A percentile compares a stretch with the other conserved stretches of the same genome.
These are phyloP conservation scores for Notospermus geniculatus DNA, from an alignment of 1,140 invertebrate genomes.

Conservation along the genomic window DNA sequence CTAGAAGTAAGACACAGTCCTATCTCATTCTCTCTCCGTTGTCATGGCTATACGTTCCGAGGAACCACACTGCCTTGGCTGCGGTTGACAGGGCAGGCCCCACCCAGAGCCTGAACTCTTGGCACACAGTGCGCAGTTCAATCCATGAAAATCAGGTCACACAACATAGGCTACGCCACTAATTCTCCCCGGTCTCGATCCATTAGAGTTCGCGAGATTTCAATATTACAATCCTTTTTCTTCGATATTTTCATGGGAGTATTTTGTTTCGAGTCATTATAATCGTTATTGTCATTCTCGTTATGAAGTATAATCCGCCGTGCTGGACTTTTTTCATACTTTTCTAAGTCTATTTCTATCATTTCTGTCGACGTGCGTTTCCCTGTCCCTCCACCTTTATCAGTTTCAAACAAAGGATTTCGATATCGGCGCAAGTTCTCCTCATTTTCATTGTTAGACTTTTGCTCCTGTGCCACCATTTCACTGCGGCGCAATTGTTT, in stretches of 20 bases:
- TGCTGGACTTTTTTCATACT: constrained; percentile 35
- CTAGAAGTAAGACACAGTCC: no score
- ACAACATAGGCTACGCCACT: no score
- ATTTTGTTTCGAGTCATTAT: constrained; percentile 27
- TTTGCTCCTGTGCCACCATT: constrained; percentile 42
- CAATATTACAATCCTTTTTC: constrained; percentile 36
- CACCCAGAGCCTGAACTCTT: no score
- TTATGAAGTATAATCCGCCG: constrained; percentile 11
- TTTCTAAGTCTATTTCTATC: constrained; percentile 38
- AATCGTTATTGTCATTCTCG: background rate
- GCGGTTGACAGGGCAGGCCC: no score
- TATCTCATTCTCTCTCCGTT: no score
- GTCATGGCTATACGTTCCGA: no score
- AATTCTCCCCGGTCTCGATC: background rate
- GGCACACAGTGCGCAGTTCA: no score
- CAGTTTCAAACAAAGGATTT: constrained; percentile 44
- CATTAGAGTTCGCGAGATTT: constrained; percentile 28
- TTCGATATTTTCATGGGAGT: constrained; percentile 26
- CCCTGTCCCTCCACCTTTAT: constrained; percentile 27
- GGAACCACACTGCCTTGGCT: no score
- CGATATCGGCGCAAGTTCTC: constrained; percentile 72
- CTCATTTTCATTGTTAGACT: constrained; percentile 86
- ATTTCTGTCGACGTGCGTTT: constrained; percentile 35
- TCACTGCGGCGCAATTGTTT: constrained; percentile 19
- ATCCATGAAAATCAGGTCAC: no score